These are phyloP conservation scores for Drosophila micromelanica DNA, from an alignment of 1,140 invertebrate species.

Conservation along the genomic window DNA sequence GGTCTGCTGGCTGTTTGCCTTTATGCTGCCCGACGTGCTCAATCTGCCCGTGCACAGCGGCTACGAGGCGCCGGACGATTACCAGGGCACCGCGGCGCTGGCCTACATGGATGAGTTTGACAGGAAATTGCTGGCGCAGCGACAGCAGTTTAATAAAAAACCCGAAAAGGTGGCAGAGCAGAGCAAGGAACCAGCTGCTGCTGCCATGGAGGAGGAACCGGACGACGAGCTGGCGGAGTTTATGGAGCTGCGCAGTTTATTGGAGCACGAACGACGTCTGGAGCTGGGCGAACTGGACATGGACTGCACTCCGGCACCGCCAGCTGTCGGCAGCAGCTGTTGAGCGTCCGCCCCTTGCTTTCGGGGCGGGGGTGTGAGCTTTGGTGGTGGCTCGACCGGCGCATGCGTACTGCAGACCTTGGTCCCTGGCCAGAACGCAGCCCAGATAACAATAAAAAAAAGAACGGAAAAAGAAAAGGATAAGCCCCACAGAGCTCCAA, in stretches of 20 bases:
- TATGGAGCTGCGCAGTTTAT: slow-evolving; percentile 38
- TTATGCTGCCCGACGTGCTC: slow-evolving; percentile 93
- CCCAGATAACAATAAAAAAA: slow-evolving; percentile 26
- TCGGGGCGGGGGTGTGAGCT: slow-evolving; percentile 27
- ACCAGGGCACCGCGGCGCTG: slow-evolving; percentile 84
- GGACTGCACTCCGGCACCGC: slow-evolving; percentile 45
- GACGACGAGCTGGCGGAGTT: slow-evolving; percentile 54
- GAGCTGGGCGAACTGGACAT: slow-evolving; percentile 73
- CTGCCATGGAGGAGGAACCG: slow-evolving; percentile 33
- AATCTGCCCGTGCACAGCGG: slow-evolving; percentile 83
- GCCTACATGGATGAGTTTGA: slow-evolving; percentile 86
- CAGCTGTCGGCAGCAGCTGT: slow-evolving; percentile 45
- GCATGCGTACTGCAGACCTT: slow-evolving; percentile 50
- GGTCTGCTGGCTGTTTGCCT: slow-evolving; percentile 94
- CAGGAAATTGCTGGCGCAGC: slow-evolving; percentile 43
- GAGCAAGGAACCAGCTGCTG: neutral
- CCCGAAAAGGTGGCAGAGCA: neutral
- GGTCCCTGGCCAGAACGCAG: slow-evolving; percentile 52
- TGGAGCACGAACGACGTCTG: slow-evolving; percentile 63
- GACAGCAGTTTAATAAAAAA: slow-evolving; percentile 8
- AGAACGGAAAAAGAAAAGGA: neutral
- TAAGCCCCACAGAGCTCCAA: slow-evolving; percentile 8
- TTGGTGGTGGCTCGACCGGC: slow-evolving; percentile 51
- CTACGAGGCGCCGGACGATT: slow-evolving; percentile 85
- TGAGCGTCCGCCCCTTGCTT: slow-evolving; percentile 15